Conservation (phyloP, 2,888 invertebrate genomes). For the Auanema sp. region DNA sequence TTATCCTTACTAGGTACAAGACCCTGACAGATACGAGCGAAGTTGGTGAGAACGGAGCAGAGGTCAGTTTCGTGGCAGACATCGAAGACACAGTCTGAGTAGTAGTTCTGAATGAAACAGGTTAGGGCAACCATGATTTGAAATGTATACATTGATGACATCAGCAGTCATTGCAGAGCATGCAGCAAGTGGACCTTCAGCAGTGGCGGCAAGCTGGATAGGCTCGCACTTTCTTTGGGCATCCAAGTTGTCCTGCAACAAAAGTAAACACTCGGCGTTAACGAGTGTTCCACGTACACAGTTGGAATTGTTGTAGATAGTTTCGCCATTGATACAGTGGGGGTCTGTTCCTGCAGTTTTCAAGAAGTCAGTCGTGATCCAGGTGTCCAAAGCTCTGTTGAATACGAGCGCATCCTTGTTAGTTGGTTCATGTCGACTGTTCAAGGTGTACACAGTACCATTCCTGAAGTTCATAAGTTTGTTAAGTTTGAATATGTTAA, state of each 20-base stretch:
- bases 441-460: constrained; percentile 17
- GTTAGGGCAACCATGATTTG: too few relatives aligned
- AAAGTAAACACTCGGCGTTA: constrained; percentile 4
- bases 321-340: constrained; percentile 36
- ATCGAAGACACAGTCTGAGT: constrained; percentile 51
- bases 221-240: constrained; percentile 23
- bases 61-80: constrained; percentile 37
- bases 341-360: constrained; percentile 27
- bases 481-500: background rate
- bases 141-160: background rate
- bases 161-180: constrained; percentile 28
- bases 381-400: constrained; percentile 32
- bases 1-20: constrained; percentile 21
- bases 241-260: background rate
- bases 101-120: constrained; percentile 26
- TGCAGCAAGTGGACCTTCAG: constrained; percentile 45
- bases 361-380: constrained; percentile 43
- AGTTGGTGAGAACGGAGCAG: constrained; percentile 31
- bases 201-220: constrained; percentile 33
- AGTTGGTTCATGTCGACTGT: constrained; percentile 22
- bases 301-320: constrained; percentile 34
- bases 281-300: constrained; percentile 26
- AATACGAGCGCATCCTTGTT: constrained; percentile 20
- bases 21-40: constrained; percentile 33
- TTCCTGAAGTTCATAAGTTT: constrained; percentile 8